Evolutionary conservation across 2,113 vertebrate species (phyloP), one percentile per base, ranked within the genome.

Genomic region (Anas platyrhynchos): DNA sequence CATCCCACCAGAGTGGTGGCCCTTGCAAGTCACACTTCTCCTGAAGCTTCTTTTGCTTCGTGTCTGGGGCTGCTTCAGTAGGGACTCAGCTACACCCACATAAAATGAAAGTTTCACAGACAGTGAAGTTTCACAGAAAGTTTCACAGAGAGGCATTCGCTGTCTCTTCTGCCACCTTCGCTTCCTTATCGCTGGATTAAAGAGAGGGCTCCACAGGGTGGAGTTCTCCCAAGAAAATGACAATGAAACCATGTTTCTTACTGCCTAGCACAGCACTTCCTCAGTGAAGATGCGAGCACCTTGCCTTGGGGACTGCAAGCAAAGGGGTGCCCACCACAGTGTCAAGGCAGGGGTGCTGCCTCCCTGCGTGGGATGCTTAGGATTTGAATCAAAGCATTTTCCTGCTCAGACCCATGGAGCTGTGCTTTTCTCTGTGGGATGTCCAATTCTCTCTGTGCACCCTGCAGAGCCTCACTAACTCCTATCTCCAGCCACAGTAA

Each of bases 261-360:
- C 9, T 3, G 0, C 4, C 5, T 8, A 23, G 17, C 17, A 2
- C 16, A 31, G 8, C 6, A 21, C 58, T 93, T 18, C 66, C 38
- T 8, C 7, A 3, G 1, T 0, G 5, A 65, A 66, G 26, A 3
- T 14, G 56, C 16, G 1, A 87, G 18, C 3, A 16, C 46, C 34
- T 48, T 48, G 15, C 41, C 43, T 9, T 3, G 29, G 36, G 12
- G 4, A 11, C 18, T 0, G 1, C 0, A 6, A 62, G 55, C 8
- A n/a, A 36, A 74, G 7, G 31, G 16, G n/a, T 14, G 17, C 3
- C 11, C 29, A 5, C 11, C 7, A 2, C 0, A 0, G 6, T 8
- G 18, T 22, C 59, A 41, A 76, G 23, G 12, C 55, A 11, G 2
- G 1, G 20, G 7, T 18, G 10, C 16, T 18, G 8, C 14, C n/a